Conservation (phyloP, 2,888 invertebrate genomes). For the Xylota segnis region DNA sequence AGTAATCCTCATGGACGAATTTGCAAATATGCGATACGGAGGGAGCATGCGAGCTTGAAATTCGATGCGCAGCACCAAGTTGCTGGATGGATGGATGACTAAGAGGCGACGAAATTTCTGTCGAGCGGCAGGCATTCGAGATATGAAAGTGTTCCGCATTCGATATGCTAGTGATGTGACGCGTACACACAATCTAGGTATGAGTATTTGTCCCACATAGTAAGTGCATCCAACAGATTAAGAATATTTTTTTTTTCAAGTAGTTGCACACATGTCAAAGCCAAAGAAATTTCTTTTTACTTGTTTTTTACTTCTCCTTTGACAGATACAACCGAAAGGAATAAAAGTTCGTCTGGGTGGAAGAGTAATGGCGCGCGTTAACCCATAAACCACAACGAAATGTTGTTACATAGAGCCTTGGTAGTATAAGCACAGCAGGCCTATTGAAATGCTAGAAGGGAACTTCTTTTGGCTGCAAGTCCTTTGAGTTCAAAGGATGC, state of each 20-base stretch:
- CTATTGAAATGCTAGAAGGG: neutral
- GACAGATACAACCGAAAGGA: neutral
- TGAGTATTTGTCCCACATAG: neutral
- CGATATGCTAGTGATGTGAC: slow-evolving; percentile 24
- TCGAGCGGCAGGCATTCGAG: slow-evolving; percentile 1
- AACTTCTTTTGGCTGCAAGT: slow-evolving; percentile 1
- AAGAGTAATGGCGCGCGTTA: neutral
- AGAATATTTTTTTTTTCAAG: neutral
- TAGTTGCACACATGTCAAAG: too few relatives aligned
- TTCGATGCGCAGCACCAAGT: slow-evolving; percentile 26
- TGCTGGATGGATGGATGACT: slow-evolving; percentile 27
- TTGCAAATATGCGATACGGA: slow-evolving; percentile 36
- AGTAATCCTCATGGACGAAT: slow-evolving; percentile 24
- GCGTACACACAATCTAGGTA: too few relatives aligned
- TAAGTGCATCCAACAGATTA: neutral
- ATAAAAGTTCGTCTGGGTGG: slow-evolving; percentile 6
- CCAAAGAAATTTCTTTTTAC: too few relatives aligned
- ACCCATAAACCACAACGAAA: too few relatives aligned
- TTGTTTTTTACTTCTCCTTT: neutral
- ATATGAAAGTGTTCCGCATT: slow-evolving; percentile 45
- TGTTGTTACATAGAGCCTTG: too few relatives aligned
- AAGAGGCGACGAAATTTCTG: slow-evolving; percentile 31
- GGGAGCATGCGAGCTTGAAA: slow-evolving; percentile 26
- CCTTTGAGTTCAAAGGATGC: slow-evolving; percentile 22
- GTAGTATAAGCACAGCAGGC: too few relatives aligned